Evolutionary conservation across 1,140 invertebrate species (phyloP), one percentile per base, ranked within the genome.

Genomic region (Lasioglossum albipes): DNA sequence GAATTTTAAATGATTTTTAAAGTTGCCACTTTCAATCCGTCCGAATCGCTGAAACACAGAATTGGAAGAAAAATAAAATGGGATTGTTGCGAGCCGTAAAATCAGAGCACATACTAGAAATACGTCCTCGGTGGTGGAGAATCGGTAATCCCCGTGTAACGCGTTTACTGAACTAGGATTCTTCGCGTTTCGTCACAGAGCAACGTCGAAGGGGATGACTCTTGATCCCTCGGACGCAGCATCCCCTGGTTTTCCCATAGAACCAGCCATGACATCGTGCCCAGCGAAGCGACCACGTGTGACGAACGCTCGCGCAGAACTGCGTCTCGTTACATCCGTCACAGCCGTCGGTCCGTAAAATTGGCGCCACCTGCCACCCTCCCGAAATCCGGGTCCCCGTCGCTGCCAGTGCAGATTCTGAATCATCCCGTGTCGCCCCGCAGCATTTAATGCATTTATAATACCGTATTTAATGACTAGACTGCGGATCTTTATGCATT

Each of bases 331-430:
- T 91, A 90, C 90, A 93, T 93, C 92, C 92, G 93, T 93, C 92
- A 93, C 91, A 91, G 88, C 87, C 92, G 92, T 88, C 89, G 92
- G 91, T 89, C 92, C 92, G 93, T 93, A 91, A 93, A 93, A 93
- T 93, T 93, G 89, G 90, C 90, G 92, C 93, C 93, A 93, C 93
- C 93, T 93, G 93, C 91, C 93, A 92, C 92, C 92, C 92, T 90
- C 84, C 52, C 76, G 76, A 81, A 88, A 80, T 82, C 81, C 87
- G 65, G 66, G 75, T 64, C 82, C 74, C 69, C 82, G 70, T 77
- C 78, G 62, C 81, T 71, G 75, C 57, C 36, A 16, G 71, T 72
- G 16, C 61, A 77, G 76, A 79, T 87, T 79, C 85, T 90, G 88
- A 89, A 82, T 89, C 90, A 90, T 82, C 86, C 87, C 88, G 89